Evolutionary conservation across 2,113 vertebrate species (phyloP), one percentile per base, ranked within the genome.

Genomic region (Tragelaphus scriptus): DNA sequence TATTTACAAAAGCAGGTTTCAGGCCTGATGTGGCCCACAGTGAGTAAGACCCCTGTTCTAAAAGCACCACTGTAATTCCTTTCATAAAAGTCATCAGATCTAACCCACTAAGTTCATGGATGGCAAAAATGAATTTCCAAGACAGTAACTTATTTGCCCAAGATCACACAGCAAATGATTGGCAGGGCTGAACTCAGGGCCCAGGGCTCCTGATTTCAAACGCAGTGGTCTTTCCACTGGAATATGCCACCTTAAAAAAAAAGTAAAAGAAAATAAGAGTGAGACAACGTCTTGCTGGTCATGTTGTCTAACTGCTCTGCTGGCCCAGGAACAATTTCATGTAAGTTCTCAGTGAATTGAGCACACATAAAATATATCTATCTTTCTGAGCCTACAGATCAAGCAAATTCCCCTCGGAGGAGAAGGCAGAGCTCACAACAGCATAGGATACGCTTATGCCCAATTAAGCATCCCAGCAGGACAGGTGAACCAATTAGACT

Each of bases 391-490:
- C 36, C 26, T 47, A 75, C 47, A 88, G 90, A 95, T 51, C 36
- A 90, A 86, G 77, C 15, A 36, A 89, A 96, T 98, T 95, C 90
- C 61, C 97, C 84, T 91, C 56, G 51, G 92, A 98, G 93, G 75
- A 94, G 75, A 93, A 95, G 63, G 63, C 68, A 94, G 58, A 81
- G 40, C 91, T 91, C 85, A 93, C 84, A 44, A 82, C 75, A 82
- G 89, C 58, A 79, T 16, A 92, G 87, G 89, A 96, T 89, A 93
- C 3, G 65, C 85, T 97, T 32, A 87, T 44, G 91, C 89, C 91
- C 96, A 97, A 97, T 98, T 95, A 97, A 96, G 80, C 95, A 95
- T 90, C 95, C 77, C 97, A 98, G 97, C 80, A 94, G 95, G 97
- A 61, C 53, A 53, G 80, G 89, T 44, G 59, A 97, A 85, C 93